Evolutionary conservation across 2,797 vertebrate genomes (phyloP), one percentile per base, ranked within the genome.

Genomic region (Aselliscus stoliczkanus): DNA sequence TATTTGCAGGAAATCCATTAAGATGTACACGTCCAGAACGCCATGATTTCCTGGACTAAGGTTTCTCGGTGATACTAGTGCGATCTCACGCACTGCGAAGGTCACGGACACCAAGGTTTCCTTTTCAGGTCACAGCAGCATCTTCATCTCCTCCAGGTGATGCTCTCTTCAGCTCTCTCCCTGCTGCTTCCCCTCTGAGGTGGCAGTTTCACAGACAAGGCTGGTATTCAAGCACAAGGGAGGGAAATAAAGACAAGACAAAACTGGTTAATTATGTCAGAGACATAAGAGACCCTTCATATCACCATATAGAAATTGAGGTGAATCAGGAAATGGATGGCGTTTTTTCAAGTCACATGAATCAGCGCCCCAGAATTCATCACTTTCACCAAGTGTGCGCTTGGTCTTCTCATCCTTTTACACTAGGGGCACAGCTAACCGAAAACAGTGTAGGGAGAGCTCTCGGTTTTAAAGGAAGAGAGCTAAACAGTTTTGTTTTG

Each of bases 281-380:
- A 87, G 80, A 27, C 0, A 0, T 21, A 5, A 31, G 89, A 21
- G 67, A 58, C 29, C 34, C 37, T 86, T 2, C 1, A 5, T 15
- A 44, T 47, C 47, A 54, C 20, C 21, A 67, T 37, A 39, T 77
- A 54, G 70, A 96, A 62, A 92, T 88, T 60, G 96, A 95, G 98
- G 98, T 98, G 98, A 98, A 98, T 98, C 98, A 98, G 98, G 98
- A 98, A 98, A 98, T 98, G 98, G 98, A 98, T 98, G 98, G 98
- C 98, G 91, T 98, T 94, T 98, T 98, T 98, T 98, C 98, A 95
- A 94, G 92, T 98, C 98, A 98, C 88, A 97, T 96, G 96, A 98
- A 98, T 98, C 98, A 98, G 98, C 90, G 97, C 96, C 98, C 97
- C 39, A 97, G 62, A 96, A 97, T 79, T 98, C 98, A 98, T 98